Base-by-base conservation (phyloP, 2,113 vertebrate species). In the Callaeas wilsoni region DNA sequence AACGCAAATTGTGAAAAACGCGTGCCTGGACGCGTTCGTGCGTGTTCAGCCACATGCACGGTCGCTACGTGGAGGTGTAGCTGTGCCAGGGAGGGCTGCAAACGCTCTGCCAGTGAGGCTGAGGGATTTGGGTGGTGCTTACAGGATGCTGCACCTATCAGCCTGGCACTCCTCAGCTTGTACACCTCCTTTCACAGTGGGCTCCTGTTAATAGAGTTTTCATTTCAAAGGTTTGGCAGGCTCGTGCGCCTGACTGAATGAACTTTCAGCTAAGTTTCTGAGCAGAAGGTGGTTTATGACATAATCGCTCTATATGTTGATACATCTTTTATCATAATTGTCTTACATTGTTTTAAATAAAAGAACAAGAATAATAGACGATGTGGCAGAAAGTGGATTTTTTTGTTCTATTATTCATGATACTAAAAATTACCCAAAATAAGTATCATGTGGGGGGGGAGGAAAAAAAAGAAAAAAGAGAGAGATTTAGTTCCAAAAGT, bases 311-410 rank as follows among this genome's bases (percentile, higher is more conserved):
- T 97, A 79, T 97, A 93, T 96, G 96, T 98, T 98, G 97, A 94
- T 98, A 94, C 93, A 96, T 98, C 97, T 98, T 97, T 98, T 98
- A 97, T 97, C 95, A 60, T 98, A 97, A 98, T 98, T 95, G 88
- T 94, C 97, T 97, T 96, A 76, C 92, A 97, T 97, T 97, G 97
- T 98, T 98, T 98, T 98, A 97, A 97, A 97, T 98, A 97, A 98
- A 97, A 97, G 96, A 98, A 91, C 89, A 87, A 83, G 97, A 97
- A 98, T 97, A 98, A 98, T 96, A 97, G 96, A 60, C 97, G 94
- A 94, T 71, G 55, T 95, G 97, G 96, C 83, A 96, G 96, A 97
- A 97, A 94, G 96, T 89, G 44, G 83, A 35, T 80, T 96, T 64
- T 73, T 97, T 95, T 94, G 74, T 98, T 97, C 97, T 97, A 50